These are phyloP conservation scores for Melierax canorus DNA, from an alignment of 2,113 vertebrate species.

Conservation along the genomic window DNA sequence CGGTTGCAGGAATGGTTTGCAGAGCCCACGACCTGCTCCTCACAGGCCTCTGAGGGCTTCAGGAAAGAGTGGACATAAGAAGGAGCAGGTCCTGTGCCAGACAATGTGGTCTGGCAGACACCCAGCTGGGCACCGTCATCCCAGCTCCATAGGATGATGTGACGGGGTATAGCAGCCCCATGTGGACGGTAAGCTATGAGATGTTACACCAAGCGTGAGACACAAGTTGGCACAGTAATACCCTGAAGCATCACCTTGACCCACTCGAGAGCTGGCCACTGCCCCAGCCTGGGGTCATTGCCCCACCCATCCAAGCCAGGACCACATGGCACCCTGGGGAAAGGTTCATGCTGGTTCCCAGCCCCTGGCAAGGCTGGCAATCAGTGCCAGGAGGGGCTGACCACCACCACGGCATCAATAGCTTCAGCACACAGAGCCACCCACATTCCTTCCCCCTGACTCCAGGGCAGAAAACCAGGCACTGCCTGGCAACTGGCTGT, in stretches of 20 bases:
- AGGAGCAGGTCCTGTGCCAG: not conserved
- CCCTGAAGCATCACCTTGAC: not conserved
- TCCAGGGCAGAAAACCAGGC: not conserved
- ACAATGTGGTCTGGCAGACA: not conserved
- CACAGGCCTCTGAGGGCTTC: not conserved
- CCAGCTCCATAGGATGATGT: not conserved
- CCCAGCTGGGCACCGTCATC: not conserved
- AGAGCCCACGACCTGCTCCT: not conserved
- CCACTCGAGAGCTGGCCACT: not conserved
- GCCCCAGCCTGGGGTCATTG: not conserved
- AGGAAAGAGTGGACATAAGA: not conserved
- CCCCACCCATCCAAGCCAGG: rapidly evolving
- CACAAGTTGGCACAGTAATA: not conserved
- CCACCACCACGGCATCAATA: not conserved
- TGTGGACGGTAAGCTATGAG: not conserved
- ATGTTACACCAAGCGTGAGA: not conserved
- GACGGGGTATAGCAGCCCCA: not conserved
- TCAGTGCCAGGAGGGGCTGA: not conserved
- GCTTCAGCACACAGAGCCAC: rapidly evolving
- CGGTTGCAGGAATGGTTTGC: not conserved
- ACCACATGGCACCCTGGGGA: rapidly evolving
- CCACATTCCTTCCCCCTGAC: not conserved
- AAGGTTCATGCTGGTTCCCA: not conserved
- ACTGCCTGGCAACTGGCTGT: not conserved
- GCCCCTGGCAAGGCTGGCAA: not conserved